Base-by-base conservation (phyloP, 2,888 invertebrate species). In the Bombylius major region DNA sequence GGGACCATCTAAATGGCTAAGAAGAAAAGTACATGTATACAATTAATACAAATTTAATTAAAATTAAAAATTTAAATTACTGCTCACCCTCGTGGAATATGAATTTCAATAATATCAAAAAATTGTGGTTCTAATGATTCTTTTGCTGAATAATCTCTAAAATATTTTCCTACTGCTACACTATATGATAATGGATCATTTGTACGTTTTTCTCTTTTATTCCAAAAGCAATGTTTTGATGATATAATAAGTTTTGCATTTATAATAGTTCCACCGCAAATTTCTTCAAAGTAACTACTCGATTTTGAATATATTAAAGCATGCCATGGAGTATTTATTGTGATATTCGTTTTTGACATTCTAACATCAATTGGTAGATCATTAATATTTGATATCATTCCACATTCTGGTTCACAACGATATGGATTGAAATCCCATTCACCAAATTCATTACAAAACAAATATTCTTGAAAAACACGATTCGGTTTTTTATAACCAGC, bases 211-310 rank as follows among this genome's bases (percentile, higher is more conserved):
- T 11, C 11, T 11, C 11, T 11, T 42, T 8, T 4, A 42, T 42
- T 42, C 39, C 39, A 42, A 11, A 42, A 42, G 11, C 39, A 42
- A 42, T 42, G 8, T 42, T 8, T 11, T 11, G 39, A 4, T 11
- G 39, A 42, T 34, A 68, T 11, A 11, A 42, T 47, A n/a, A 63
- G 6, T 36, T 62, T 61, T 5, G 62, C 58, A 47, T 57, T 62
- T 5, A 64, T 54, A 34, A 65, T 61, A 3, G 61, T 62, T 12
- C 63, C 64, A 6, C 64, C 64, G 32, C 65, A 65, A 11, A 58
- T 59, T 23, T 63, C 59, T 3, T 45, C 42, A 33, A 53, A 63
- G 33, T 13, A 13, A 23, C 50, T 49, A 34, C 47, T 58, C 1
- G 8, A 7, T 31, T 14, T 32, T n/a, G 46, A 36, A 50, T 61